These are phyloP conservation scores for Eilema depressum DNA, from an alignment of 2,888 invertebrate species.

Conservation along the genomic window DNA sequence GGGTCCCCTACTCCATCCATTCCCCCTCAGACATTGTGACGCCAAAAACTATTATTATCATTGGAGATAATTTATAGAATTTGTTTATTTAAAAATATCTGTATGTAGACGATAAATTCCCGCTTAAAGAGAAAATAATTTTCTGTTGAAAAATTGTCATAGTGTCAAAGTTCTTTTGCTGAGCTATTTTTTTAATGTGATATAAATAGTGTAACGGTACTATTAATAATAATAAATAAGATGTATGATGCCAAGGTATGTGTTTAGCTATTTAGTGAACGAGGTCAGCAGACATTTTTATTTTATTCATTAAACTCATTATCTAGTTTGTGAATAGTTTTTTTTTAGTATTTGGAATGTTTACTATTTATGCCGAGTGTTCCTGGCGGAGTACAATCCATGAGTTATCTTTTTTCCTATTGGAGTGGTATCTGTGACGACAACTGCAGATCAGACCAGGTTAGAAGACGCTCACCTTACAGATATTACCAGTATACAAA, in stretches of 20 bases:
- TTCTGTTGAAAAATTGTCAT: conserved; percentile 41
- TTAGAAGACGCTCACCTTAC: too few relatives aligned
- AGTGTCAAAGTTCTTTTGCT: conserved; percentile 42
- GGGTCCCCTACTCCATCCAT: conserved; percentile 71
- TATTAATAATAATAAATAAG: conserved; percentile 45
- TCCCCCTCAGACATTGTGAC: conserved; percentile 75
- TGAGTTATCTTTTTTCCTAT: not conserved
- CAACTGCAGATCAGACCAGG: not conserved
- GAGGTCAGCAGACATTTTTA: conserved; percentile 23
- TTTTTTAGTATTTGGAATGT: conserved; percentile 28
- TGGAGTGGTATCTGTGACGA: too few relatives aligned
- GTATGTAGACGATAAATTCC: conserved; percentile 40
- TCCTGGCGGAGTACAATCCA: too few relatives aligned
- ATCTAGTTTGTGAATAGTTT: conserved; percentile 24
- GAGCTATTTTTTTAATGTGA: conserved; percentile 43
- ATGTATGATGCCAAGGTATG: conserved; percentile 31
- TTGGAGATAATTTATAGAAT: conserved; percentile 54
- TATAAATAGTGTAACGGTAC: conserved; percentile 46
- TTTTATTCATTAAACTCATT: conserved; percentile 34
- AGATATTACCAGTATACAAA: too few relatives aligned
- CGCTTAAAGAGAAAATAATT: conserved; percentile 39
- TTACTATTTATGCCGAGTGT: not conserved
- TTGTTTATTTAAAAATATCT: conserved; percentile 50
- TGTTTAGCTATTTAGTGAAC: conserved; percentile 20
- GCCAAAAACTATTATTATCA: conserved; percentile 74